Conservation (phyloP, 2,113 vertebrate species). For the Okapia johnstoni region DNA sequence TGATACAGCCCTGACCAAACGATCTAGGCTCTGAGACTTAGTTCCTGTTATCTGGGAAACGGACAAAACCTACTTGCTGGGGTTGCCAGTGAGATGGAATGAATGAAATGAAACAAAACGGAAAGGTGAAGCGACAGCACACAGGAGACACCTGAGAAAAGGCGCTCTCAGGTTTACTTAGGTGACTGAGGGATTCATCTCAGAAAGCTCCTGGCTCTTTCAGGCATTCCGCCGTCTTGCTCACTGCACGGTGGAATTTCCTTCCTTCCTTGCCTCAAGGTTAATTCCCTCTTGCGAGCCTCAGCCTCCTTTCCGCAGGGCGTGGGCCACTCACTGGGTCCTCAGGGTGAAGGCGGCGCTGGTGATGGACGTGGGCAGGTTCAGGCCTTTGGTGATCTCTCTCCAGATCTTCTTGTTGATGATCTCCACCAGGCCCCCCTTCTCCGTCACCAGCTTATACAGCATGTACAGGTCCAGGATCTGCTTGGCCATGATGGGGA, state of each 20-base stretch:
- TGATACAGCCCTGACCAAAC: background rate
- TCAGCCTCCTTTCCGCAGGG: fast-evolving
- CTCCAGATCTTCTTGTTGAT: conserved; percentile 99
- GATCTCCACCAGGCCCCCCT: conserved; percentile 96
- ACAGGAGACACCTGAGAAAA: background rate
- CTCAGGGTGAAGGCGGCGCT: conserved; percentile 97
- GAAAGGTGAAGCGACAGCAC: background rate
- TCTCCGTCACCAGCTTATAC: conserved; percentile 97
- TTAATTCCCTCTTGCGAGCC: background rate
- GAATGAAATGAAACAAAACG: background rate
- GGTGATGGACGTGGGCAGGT: conserved; percentile 97
- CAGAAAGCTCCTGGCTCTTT: background rate
- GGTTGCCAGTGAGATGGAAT: background rate
- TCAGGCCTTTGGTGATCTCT: conserved; percentile 98
- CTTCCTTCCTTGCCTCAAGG: background rate
- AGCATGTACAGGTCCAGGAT: conserved; percentile 96
- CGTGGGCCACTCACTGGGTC: conserved; percentile 87
- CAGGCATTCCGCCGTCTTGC: background rate
- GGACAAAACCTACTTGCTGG: background rate
- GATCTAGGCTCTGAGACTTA: background rate
- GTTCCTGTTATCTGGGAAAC: background rate
- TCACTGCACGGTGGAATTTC: background rate
- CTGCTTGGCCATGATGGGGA: conserved; percentile 99
- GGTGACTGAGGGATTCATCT: background rate
- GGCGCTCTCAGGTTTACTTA: background rate